A percentile compares a stretch with the other conserved stretches of the same genome.
Evolutionary conservation across 2,797 vertebrate species (phyloP).

Genomic region (Kryptopterus vitreolus): DNA sequence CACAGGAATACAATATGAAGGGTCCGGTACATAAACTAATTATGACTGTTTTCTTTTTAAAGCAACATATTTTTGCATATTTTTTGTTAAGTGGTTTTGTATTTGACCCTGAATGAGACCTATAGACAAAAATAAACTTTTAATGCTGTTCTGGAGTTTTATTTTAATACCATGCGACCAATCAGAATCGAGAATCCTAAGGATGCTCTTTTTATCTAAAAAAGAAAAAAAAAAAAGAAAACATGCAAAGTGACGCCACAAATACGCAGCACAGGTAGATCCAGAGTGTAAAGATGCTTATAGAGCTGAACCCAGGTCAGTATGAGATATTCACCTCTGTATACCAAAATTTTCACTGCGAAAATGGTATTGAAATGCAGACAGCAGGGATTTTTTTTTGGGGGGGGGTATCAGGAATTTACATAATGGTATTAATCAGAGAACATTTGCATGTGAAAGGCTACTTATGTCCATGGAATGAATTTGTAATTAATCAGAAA

Average conservation of each 20-base stretch:
- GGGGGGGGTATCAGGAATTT: neutral
- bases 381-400: neutral
- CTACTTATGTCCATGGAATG: slow-evolving; percentile 22
- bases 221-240: too few species aligned
- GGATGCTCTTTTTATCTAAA: slow-evolving; percentile 40
- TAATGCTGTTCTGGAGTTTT: neutral
- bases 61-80: too few species aligned
- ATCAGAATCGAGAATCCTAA: neutral
- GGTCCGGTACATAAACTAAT: too few species aligned
- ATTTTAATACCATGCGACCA: neutral
- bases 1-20: too few species aligned
- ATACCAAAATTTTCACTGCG: slow-evolving; percentile 1
- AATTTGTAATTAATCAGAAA: slow-evolving; percentile 31
- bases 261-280: neutral
- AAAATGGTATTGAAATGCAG: slow-evolving; percentile 31
- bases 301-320: slow-evolving; percentile 19
- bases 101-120: neutral
- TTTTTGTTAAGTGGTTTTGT: neutral
- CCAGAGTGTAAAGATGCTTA: neutral
- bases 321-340: neutral
- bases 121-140: neutral
- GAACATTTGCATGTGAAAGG: slow-evolving; percentile 43
- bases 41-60: too few species aligned
- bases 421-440: slow-evolving; percentile 46
- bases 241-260: neutral